These are phyloP conservation scores for Polyploca ridens DNA, from an alignment of 2,888 invertebrate species.

Conservation along the genomic window DNA sequence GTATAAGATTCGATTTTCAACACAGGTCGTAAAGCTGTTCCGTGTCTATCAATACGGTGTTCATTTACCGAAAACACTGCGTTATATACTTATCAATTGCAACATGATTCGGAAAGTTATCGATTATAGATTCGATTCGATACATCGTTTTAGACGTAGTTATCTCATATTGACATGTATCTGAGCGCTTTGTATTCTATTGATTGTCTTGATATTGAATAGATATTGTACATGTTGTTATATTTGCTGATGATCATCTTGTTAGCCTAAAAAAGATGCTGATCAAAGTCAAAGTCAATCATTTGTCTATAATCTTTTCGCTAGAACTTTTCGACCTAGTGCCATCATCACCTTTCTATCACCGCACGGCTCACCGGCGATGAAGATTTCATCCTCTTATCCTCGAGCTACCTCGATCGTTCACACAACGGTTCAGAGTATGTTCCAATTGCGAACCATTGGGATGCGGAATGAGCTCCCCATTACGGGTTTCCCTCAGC, in stretches of 20 bases:
- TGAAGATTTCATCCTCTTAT: too few species aligned
- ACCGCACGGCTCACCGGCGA: too few species aligned
- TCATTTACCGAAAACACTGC: slow-evolving; percentile 10
- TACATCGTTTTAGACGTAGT: neutral
- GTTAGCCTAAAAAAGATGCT: too few species aligned
- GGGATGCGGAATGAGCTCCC: too few species aligned
- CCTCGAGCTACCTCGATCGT: too few species aligned
- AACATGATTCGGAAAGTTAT: neutral
- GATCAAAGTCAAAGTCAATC: too few species aligned
- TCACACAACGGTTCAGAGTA: too few species aligned
- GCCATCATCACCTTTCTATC: too few species aligned
- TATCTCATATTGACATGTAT: neutral
- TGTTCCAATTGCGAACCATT: too few species aligned
- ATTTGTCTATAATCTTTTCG: too few species aligned
- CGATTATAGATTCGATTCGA: neutral
- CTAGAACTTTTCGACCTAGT: too few species aligned
- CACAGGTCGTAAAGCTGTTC: neutral
- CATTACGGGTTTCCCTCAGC: too few species aligned
- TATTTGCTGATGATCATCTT: neutral
- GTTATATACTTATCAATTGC: slow-evolving; percentile 11
- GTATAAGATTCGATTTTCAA: neutral
- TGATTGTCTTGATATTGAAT: neutral
- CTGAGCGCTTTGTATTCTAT: neutral
- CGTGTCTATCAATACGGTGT: slow-evolving; percentile 7
- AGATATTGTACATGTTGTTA: neutral